These are phyloP conservation scores for Vannuccia rotundouncinata DNA, from an alignment of 2,888 invertebrate species.

Conservation along the genomic window DNA sequence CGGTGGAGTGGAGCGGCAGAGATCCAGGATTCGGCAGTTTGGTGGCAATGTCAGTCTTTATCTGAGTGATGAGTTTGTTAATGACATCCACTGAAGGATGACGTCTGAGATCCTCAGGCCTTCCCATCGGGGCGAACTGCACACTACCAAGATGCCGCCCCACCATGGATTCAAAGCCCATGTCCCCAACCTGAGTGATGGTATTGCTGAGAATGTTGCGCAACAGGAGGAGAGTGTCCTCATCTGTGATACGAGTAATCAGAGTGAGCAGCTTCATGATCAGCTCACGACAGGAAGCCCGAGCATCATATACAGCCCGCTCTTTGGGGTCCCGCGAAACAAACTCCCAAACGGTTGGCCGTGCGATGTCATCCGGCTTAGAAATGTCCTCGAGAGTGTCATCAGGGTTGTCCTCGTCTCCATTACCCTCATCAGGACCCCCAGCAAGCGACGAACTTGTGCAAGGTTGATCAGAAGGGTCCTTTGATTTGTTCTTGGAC, in stretches of 20 bases:
- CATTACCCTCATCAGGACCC: neutral
- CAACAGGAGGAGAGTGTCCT: neutral
- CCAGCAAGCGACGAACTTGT: neutral
- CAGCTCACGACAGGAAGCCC: neutral
- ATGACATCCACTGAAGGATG: neutral
- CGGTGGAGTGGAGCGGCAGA: neutral
- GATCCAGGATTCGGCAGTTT: neutral
- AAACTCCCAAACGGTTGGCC: neutral
- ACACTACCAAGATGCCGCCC: neutral
- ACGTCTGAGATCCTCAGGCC: neutral
- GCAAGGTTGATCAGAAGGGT: neutral
- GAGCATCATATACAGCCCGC: neutral
- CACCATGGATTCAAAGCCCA: neutral
- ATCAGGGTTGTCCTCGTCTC: neutral
- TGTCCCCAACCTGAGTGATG: neutral
- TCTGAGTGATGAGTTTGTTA: neutral
- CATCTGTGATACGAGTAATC: neutral
- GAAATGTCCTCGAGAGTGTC: neutral
- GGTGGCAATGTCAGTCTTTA: neutral
- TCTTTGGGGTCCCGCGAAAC: neutral
- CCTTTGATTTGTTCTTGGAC: neutral
- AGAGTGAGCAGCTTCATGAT: neutral
- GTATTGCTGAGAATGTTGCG: neutral
- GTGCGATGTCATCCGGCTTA: neutral
- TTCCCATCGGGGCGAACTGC: neutral